phyloP scores from a whole-genome alignment of 2,113 vertebrate species.

The Brienomyrus longianalis region DNA sequence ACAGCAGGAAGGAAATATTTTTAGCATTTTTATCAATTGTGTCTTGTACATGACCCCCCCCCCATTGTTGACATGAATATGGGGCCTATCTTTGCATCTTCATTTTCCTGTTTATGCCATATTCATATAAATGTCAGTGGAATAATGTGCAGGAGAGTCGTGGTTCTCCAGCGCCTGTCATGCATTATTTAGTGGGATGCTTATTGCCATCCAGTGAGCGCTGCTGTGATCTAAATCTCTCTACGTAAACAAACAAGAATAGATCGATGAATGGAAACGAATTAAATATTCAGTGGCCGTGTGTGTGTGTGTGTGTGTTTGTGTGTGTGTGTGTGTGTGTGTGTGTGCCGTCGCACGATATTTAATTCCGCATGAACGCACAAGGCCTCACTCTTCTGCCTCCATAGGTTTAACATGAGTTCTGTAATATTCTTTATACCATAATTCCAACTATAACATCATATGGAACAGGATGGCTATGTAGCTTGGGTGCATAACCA shows the following conservation, averaged over 20 bases:
- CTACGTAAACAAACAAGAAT: conserved; percentile 42
- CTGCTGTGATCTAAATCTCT: neutral
- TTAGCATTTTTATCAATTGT: conserved; percentile 6
- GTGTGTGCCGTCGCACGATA: neutral
- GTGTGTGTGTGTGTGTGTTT: conserved; percentile 7
- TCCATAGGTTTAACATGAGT: neutral
- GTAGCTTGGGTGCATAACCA: neutral
- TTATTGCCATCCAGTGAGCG: conserved; percentile 19
- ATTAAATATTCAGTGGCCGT: conserved; percentile 50
- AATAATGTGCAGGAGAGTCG: conserved; percentile 45
- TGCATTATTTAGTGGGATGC: conserved; percentile 39
- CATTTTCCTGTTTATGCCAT: conserved; percentile 47
- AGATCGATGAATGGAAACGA: conserved; percentile 52
- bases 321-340: neutral
- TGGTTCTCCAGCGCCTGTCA: conserved; percentile 48
- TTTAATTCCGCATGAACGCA: neutral
- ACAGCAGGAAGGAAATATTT: conserved; percentile 1
- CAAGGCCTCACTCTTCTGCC: neutral
- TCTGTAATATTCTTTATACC: neutral
- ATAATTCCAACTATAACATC: neutral
- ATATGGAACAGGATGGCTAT: neutral
- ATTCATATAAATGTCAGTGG: conserved; percentile 56
- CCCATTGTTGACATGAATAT: conserved; percentile 38
- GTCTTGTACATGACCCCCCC: conserved; percentile 42
- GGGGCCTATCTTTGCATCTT: conserved; percentile 31